phyloP scores from a whole-genome alignment of 1,140 invertebrate genomes.

The Drosophila azteca region DNA sequence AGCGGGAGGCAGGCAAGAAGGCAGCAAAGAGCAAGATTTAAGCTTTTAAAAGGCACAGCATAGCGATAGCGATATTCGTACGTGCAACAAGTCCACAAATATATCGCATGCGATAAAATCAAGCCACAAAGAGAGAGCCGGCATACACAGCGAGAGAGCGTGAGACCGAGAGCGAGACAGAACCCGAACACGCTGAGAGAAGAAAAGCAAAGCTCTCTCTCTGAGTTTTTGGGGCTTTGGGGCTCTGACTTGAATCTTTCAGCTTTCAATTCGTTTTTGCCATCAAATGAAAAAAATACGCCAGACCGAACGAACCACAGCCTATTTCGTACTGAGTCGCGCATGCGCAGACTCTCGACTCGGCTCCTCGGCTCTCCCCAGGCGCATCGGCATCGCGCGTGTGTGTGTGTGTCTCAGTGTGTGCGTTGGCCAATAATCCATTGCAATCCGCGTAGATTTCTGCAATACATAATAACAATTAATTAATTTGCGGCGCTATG shows the following conservation, averaged over 20 bases:
- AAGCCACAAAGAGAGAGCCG: conserved; percentile 22
- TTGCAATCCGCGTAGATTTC: conserved; percentile 47
- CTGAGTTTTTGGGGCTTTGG: not conserved
- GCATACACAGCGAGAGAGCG: conserved; percentile 12
- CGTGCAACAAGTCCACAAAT: conserved; percentile 11
- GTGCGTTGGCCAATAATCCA: conserved; percentile 41
- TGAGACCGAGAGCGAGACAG: conserved; percentile 16
- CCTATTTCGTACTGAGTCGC: conserved; percentile 12
- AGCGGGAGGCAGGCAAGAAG: not conserved
- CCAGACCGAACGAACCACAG: conserved; percentile 16
- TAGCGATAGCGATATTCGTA: too few species aligned
- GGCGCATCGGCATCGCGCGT: conserved; percentile 34
- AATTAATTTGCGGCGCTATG: conserved; percentile 39
- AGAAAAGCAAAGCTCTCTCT: conserved; percentile 26
- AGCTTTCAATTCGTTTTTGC: conserved; percentile 42
- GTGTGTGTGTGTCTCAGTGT: conserved; percentile 32
- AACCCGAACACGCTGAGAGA: conserved; percentile 13
- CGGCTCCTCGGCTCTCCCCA: not conserved
- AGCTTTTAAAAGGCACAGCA: conserved; percentile 17
- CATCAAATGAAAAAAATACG: conserved; percentile 24
- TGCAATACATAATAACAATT: conserved; percentile 62
- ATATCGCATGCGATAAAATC: conserved; percentile 46
- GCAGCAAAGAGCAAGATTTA: not conserved
- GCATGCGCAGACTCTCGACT: conserved; percentile 48
- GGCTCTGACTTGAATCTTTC: conserved; percentile 4